These are phyloP conservation scores for Megaleporinus macrocephalus DNA, from an alignment of 2,113 vertebrate genomes.

Conservation along the genomic window DNA sequence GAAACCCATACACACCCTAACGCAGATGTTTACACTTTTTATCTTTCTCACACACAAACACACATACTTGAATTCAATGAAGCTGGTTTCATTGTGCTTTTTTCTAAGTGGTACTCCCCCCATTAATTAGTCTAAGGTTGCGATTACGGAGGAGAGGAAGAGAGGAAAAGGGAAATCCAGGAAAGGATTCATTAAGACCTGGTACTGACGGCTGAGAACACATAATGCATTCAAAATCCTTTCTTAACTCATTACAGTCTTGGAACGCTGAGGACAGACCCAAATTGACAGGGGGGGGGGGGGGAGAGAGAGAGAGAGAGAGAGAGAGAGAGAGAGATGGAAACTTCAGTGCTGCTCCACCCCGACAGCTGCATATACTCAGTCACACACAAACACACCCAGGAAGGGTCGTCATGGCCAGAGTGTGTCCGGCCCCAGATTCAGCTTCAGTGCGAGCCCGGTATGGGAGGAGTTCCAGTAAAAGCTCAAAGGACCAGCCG, in stretches of 20 bases:
- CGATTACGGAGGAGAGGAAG: slow-evolving; percentile 4
- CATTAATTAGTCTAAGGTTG: slow-evolving; percentile 35
- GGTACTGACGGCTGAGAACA: slow-evolving; percentile 12
- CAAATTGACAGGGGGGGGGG: neutral
- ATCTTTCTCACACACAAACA: neutral
- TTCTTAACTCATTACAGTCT: slow-evolving; percentile 24
- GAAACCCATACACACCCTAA: slow-evolving; percentile 21
- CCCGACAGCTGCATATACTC: slow-evolving; percentile 40
- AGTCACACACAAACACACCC: slow-evolving; percentile 34
- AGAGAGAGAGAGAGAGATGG: neutral
- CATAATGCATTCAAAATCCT: slow-evolving; percentile 29
- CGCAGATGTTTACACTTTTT: slow-evolving; percentile 22
- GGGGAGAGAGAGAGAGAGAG: neutral
- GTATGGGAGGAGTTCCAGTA: neutral
- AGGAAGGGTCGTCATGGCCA: slow-evolving; percentile 35
- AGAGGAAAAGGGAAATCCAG: neutral
- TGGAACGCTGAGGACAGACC: neutral
- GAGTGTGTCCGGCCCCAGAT: neutral
- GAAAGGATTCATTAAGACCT: slow-evolving; percentile 36
- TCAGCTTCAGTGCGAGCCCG: neutral
- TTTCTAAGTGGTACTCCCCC: slow-evolving; percentile 4
- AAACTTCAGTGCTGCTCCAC: slow-evolving; percentile 12
- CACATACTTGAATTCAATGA: slow-evolving; percentile 1
- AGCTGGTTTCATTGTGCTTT: slow-evolving; percentile 20
- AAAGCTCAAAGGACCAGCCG: neutral